Conservation (phyloP, 2,888 invertebrate species). For the Hemistola chrysoprasaria region DNA sequence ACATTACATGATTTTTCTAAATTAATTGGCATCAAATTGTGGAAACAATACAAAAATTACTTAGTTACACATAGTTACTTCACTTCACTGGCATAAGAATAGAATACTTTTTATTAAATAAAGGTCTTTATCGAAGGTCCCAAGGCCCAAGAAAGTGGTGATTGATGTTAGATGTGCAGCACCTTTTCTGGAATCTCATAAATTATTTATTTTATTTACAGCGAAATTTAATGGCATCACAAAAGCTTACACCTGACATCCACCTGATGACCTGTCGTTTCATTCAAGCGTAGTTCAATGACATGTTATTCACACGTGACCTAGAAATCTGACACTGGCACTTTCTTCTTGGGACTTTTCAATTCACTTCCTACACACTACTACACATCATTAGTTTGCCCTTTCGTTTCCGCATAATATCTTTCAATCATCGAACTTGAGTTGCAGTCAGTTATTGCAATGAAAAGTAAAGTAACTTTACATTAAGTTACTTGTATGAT, state of each 20-base stretch:
- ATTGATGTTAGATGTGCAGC: constrained; percentile 13
- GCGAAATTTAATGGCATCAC: constrained; percentile 16
- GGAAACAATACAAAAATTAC: no score
- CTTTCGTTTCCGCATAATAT: constrained; percentile 21
- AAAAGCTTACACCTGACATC: constrained; percentile 58
- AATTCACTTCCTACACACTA: constrained; percentile 46
- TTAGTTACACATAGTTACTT: no score
- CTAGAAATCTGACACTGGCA: constrained; percentile 69
- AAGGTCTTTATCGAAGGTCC: no score
- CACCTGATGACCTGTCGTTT: constrained; percentile 40
- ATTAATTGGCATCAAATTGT: no score
- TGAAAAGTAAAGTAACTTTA: no score
- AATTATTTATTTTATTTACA: constrained; percentile 16
- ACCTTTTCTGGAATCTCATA: constrained; percentile 2
- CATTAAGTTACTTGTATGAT: no score
- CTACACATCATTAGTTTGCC: constrained; percentile 46
- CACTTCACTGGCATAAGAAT: no score
- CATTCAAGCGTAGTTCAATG: constrained; percentile 64
- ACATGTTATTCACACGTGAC: constrained; percentile 71
- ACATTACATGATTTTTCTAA: no score
- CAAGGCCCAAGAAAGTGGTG: constrained; percentile 10
- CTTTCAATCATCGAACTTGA: no score
- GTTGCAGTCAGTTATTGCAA: no score
- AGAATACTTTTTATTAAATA: no score
- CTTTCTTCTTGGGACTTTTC: constrained; percentile 71